Evolutionary conservation across 1,140 invertebrate genomes (phyloP).

Genomic region (Holcopasites calliopsidis): DNA sequence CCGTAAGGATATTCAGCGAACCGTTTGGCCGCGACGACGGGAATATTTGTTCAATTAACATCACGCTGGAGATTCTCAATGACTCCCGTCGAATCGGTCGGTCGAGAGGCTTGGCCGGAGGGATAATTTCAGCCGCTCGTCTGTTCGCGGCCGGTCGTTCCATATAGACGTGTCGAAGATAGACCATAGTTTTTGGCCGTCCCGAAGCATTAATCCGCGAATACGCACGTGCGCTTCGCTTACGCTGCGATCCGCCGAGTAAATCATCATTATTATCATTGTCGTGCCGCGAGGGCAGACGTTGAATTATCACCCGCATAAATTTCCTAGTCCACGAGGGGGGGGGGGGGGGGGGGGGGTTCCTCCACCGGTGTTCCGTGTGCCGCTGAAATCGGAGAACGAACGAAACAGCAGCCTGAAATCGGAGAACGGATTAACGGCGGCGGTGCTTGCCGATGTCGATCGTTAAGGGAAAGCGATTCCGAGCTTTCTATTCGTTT

Average conservation of each 20-base stretch:
- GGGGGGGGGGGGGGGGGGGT: not conserved
- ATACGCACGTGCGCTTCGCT: constrained; percentile 30
- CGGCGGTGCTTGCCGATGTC: not conserved
- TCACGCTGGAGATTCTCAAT: constrained; percentile 30
- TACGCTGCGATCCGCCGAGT: constrained; percentile 19
- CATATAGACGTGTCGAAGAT: constrained; percentile 46
- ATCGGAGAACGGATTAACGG: constrained; percentile 7
- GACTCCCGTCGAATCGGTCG: constrained; percentile 25
- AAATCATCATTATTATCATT: constrained; percentile 45
- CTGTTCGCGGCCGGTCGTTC: constrained; percentile 14
- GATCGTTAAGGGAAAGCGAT: no score
- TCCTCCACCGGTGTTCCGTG: no score
- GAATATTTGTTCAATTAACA: constrained; percentile 41
- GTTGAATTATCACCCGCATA: constrained; percentile 39
- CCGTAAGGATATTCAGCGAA: no score
- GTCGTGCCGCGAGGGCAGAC: constrained; percentile 7
- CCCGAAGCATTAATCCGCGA: constrained; percentile 37
- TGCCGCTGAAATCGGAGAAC: constrained; percentile 19
- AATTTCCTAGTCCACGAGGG: not conserved
- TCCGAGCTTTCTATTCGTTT: not conserved
- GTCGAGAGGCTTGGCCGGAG: constrained; percentile 32
- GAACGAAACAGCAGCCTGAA: constrained; percentile 3
- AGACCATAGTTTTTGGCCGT: constrained; percentile 48
- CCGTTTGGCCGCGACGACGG: no score
- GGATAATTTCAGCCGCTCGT: constrained; percentile 33